Evolutionary conservation across 2,113 vertebrate species (phyloP).

Genomic region (Carollia perspicillata): DNA sequence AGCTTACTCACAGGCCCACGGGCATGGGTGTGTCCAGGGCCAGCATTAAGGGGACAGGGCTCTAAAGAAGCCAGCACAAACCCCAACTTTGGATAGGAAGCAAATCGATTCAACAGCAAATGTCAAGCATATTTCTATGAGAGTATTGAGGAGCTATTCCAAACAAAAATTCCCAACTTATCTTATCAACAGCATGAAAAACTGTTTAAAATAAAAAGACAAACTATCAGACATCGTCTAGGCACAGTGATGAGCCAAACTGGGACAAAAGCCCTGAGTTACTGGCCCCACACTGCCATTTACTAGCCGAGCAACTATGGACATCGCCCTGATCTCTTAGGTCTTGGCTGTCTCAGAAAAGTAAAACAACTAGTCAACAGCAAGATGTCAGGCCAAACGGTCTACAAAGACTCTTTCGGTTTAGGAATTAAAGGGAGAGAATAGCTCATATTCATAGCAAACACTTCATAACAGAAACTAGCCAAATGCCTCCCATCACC

Average conservation of each 20-base stretch:
- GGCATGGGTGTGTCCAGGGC: neutral
- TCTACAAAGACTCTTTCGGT: neutral
- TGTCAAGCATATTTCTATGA: neutral
- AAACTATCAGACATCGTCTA: neutral
- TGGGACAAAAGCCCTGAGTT: neutral
- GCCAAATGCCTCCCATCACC: neutral
- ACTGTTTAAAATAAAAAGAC: neutral
- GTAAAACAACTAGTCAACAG: neutral
- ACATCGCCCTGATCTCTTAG: neutral
- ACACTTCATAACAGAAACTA: neutral
- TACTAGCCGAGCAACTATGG: neutral
- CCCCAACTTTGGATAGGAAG: neutral
- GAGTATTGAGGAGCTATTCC: neutral
- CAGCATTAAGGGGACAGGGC: neutral
- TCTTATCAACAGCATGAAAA: neutral
- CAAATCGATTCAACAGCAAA: neutral
- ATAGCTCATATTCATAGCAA: neutral
- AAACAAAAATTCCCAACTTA: neutral
- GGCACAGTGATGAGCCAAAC: neutral
- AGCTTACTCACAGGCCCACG: neutral
- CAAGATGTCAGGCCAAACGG: neutral
- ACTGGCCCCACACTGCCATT: neutral
- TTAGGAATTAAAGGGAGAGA: neutral
- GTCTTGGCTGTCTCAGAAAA: neutral
- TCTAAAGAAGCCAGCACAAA: neutral